Evolutionary conservation across 2,888 invertebrate genomes (phyloP).

Genomic region (Glaucopsyche alexis): DNA sequence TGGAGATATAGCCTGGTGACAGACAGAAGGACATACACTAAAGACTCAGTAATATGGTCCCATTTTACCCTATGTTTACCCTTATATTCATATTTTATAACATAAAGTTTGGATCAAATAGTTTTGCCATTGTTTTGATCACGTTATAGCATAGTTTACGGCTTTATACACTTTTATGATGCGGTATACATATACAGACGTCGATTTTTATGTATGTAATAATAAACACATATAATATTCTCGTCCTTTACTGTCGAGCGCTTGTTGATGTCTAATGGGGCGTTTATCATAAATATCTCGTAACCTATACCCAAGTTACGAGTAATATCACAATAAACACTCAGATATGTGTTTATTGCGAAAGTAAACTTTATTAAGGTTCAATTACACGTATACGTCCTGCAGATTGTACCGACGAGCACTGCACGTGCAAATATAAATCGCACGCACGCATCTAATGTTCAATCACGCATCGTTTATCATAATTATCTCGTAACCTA

Average conservation of each 20-base stretch:
- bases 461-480: no score
- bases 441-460: no score
- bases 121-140: no score
- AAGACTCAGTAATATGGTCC: no score
- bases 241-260: background rate
- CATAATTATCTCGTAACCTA: conserved; percentile 16
- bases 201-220: conserved; percentile 6
- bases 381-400: background rate
- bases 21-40: no score
- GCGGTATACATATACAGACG: background rate
- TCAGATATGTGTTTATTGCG: no score
- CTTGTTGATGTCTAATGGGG: conserved; percentile 12
- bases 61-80: no score
- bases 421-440: background rate
- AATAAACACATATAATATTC: conserved; percentile 1
- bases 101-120: no score
- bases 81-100: no score
- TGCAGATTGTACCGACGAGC: background rate
- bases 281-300: conserved; percentile 10
- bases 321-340: background rate
- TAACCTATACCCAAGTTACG: background rate
- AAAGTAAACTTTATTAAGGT: background rate
- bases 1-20: no score
- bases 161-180: background rate
- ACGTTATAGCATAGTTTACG: background rate